phyloP scores from a whole-genome alignment of 2,113 vertebrate species.

The Gymnarchus niloticus region DNA sequence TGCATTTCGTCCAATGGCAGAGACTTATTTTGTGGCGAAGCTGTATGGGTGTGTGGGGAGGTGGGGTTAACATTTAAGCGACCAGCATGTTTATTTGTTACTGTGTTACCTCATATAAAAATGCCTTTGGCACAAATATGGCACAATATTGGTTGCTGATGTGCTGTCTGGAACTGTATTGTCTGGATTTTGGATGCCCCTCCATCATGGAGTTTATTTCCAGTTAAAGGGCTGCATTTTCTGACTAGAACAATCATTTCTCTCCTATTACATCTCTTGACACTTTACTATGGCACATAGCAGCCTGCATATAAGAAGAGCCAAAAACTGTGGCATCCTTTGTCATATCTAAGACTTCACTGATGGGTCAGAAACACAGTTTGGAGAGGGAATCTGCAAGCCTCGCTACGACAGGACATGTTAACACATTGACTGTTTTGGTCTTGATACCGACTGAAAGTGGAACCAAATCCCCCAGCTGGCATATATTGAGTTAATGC shows the following conservation, averaged over 20 bases:
- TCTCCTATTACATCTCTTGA: not conserved
- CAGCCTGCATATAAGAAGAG: not conserved
- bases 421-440: not conserved
- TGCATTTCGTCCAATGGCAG: not conserved
- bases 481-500: not conserved
- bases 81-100: not conserved
- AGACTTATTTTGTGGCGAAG: not conserved
- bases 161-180: too few relatives aligned
- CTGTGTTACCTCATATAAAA: not conserved
- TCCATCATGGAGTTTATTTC: not conserved
- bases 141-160: too few relatives aligned
- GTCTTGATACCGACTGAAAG: not conserved
- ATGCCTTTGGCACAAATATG: too few relatives aligned
- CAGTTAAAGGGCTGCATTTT: not conserved
- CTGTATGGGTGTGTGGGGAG: not conserved
- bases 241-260: not conserved
- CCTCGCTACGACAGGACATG: not conserved
- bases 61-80: not conserved
- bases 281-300: not conserved
- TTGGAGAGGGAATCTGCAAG: not conserved
- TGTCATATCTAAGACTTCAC: not conserved
- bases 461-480: not conserved
- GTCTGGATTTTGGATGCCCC: not conserved
- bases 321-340: not conserved
- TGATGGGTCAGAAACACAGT: not conserved